Evolutionary conservation across 1,140 invertebrate species (phyloP).

Genomic region (Microplitis demolitor): DNA sequence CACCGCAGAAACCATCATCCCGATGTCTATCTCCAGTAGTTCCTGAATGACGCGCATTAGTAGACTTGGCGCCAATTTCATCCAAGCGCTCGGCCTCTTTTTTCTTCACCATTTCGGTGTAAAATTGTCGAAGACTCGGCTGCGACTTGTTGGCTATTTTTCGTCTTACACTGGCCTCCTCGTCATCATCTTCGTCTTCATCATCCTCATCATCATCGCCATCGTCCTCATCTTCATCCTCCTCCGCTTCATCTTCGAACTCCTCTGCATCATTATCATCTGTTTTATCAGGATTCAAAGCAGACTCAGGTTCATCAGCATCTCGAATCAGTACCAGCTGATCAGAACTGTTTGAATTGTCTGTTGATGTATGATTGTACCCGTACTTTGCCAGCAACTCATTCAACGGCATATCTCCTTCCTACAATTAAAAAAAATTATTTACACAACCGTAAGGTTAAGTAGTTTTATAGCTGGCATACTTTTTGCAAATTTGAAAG

Average conservation of each 20-base stretch:
- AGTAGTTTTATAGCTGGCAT: too few species aligned
- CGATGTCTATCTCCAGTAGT: not conserved
- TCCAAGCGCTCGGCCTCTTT: slow-evolving; percentile 50
- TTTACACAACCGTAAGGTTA: too few species aligned
- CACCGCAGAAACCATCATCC: not conserved
- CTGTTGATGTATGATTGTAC: slow-evolving; percentile 62
- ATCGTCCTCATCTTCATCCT: slow-evolving; percentile 52
- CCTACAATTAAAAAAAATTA: slow-evolving; percentile 45
- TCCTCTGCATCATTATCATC: slow-evolving; percentile 39
- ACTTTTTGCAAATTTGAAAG: slow-evolving; percentile 86
- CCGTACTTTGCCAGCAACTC: slow-evolving; percentile 89
- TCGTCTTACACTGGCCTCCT: slow-evolving; percentile 48
- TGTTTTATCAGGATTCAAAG: slow-evolving; percentile 46
- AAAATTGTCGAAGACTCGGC: slow-evolving; percentile 59
- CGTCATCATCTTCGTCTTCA: slow-evolving; percentile 46
- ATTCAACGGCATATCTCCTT: slow-evolving; percentile 92
- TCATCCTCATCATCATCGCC: slow-evolving; percentile 53
- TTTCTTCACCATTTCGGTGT: slow-evolving; percentile 65
- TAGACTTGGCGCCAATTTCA: slow-evolving; percentile 39
- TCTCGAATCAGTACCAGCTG: slow-evolving; percentile 41
- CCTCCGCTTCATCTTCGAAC: slow-evolving; percentile 55
- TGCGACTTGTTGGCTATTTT: slow-evolving; percentile 48
- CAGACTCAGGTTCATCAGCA: slow-evolving; percentile 48
- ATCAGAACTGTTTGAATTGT: slow-evolving; percentile 54
- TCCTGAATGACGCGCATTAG: not conserved